Percentiles rank a stretch among this genome's conserved stretches.
These are phyloP conservation scores for Hoplodrina blanda DNA, from an alignment of 2,888 invertebrate species.

Conservation along the genomic window DNA sequence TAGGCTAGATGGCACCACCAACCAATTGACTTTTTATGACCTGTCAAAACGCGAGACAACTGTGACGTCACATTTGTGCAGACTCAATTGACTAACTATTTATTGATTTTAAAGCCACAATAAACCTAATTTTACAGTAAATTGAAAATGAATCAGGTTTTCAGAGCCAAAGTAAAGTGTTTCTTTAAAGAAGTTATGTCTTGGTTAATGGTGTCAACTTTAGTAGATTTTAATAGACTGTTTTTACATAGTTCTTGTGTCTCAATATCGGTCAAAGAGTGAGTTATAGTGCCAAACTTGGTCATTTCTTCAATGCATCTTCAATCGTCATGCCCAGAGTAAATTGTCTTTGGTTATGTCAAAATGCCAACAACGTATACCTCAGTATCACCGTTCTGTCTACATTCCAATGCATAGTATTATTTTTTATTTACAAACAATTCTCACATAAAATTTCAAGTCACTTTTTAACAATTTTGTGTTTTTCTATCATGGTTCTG, in stretches of 20 bases:
- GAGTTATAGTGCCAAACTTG: slow-evolving; percentile 57
- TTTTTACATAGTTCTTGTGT: background rate
- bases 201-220: too few species aligned
- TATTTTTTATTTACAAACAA: slow-evolving; percentile 50
- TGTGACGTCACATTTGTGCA: too few species aligned
- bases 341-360: background rate
- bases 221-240: background rate
- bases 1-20: too few species aligned
- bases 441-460: slow-evolving; percentile 8
- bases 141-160: too few species aligned
- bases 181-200: too few species aligned
- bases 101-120: too few species aligned
- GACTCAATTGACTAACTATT: too few species aligned
- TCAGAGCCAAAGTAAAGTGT: too few species aligned
- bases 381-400: slow-evolving; percentile 48
- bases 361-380: slow-evolving; percentile 40
- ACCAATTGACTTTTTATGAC: too few species aligned
- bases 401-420: slow-evolving; percentile 67
- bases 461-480: slow-evolving; percentile 1
- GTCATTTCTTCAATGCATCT: background rate
- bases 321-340: background rate
- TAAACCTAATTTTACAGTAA: too few species aligned
- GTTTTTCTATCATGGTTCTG: background rate
- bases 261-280: slow-evolving; percentile 33
- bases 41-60: too few species aligned